Percentiles rank a stretch among this genome's conserved stretches.
These are phyloP conservation scores for Ornithoptera alexandrae DNA, from an alignment of 2,888 invertebrate genomes.

Conservation along the genomic window DNA sequence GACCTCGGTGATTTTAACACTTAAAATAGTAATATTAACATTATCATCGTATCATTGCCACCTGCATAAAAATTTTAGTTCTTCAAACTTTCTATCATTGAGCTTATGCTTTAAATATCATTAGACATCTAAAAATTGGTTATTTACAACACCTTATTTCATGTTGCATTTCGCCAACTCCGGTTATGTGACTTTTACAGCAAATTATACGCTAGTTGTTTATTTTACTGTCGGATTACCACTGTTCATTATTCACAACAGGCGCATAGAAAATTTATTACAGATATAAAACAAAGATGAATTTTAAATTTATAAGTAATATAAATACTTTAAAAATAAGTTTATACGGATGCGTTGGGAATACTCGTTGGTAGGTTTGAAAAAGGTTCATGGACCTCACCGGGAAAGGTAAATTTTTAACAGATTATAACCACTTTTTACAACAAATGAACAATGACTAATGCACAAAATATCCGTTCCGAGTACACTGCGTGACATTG, in stretches of 20 bases:
- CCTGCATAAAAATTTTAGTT: too few species aligned
- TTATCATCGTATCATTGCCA: too few species aligned
- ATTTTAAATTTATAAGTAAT: constrained; percentile 43
- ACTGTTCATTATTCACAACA: constrained; percentile 26
- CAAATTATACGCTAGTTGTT: constrained; percentile 36
- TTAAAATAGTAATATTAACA: too few species aligned
- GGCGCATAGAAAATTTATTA: constrained; percentile 40
- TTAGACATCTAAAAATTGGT: too few species aligned
- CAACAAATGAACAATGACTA: constrained; percentile 60
- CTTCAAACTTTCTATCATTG: too few species aligned
- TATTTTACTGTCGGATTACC: constrained; percentile 37
- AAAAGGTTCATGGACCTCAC: constrained; percentile 39
- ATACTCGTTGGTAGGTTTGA: constrained; percentile 35
- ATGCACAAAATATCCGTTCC: constrained; percentile 69
- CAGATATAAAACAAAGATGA: constrained; percentile 41
- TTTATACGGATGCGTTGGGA: constrained; percentile 37
- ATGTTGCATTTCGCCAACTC: background rate
- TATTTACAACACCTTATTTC: background rate
- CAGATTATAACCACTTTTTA: constrained; percentile 51
- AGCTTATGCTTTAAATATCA: too few species aligned
- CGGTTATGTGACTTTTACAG: constrained; percentile 28
- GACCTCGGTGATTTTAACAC: too few species aligned
- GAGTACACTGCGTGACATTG: constrained; percentile 67
- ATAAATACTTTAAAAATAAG: constrained; percentile 39
- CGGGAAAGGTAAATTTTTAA: constrained; percentile 40